Conservation (phyloP, 2,888 invertebrate genomes). For the Caenorhabditis doughertyi region DNA sequence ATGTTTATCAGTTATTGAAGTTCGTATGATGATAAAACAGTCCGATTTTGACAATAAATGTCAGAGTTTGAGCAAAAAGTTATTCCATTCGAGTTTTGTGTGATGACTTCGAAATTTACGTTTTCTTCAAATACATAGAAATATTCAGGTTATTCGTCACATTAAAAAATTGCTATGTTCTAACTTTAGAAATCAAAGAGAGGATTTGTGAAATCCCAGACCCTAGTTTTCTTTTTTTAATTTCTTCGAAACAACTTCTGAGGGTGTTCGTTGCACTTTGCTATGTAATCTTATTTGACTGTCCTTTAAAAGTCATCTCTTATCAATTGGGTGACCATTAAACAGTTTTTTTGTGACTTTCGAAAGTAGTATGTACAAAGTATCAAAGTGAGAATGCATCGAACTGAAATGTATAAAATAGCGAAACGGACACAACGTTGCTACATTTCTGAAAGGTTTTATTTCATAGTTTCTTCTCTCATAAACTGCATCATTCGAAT, state of each 20-base stretch:
- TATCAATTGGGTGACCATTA: constrained; percentile 8
- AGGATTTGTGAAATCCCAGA: too few relatives aligned
- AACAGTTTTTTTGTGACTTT: constrained; percentile 25
- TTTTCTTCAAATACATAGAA: not conserved
- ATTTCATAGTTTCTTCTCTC: not conserved
- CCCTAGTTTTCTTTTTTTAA: too few relatives aligned
- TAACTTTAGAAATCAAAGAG: too few relatives aligned
- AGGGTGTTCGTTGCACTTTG: too few relatives aligned
- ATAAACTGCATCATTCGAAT: not conserved
- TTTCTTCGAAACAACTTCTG: too few relatives aligned
- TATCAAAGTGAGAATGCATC: not conserved
- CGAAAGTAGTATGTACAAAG: constrained; percentile 30
- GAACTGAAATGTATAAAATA: constrained; percentile 10
- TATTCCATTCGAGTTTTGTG: constrained; percentile 18
- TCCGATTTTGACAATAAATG: constrained; percentile 22
- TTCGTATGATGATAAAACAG: constrained; percentile 33
- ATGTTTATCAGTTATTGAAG: constrained; percentile 25
- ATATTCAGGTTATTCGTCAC: too few relatives aligned
- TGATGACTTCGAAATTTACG: not conserved
- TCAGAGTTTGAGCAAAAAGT: constrained; percentile 38
- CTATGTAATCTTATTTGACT: not conserved
- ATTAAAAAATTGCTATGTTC: too few relatives aligned
- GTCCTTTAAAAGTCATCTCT: constrained; percentile 9
- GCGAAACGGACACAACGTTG: not conserved
- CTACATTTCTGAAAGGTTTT: not conserved